Base-by-base conservation (phyloP, 2,113 vertebrate genomes). In the Proterorhinus semilunaris region DNA sequence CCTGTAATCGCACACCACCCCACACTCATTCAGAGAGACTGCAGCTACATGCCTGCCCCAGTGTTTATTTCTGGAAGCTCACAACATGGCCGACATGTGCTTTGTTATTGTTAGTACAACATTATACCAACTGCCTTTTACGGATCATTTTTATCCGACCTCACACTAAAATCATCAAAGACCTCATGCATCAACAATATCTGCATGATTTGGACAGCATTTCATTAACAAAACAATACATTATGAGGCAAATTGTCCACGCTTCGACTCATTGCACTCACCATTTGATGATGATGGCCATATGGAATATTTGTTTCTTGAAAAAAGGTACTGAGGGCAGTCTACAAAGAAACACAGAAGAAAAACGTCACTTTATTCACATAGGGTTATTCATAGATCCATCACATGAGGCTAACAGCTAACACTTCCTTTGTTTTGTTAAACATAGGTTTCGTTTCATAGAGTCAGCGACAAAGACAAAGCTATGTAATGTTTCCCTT, bases 271-370 rank as follows among this genome's bases (percentile, higher is more conserved):
- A 45, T 48, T 16, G 89, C 94, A 94, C 97, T 98, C 93, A 99
- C 97, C 97, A 98, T 98, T 93, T 99, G 97, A 94, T 98, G 96
- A 90, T 94, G 95, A 93, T 98, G 96, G 86, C 94, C 95, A 87
- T 97, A 97, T 78, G 96, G 96, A 85, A 97, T 96, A 91, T 95
- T 98, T 80, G 97, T 95, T 93, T 99, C 97, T 94, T 98, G 97
- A 88, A 99, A 99, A 92, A 99, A 99, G 90, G 94, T 96, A 95
- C 97, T 99, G 88, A 99, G 95, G 65, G 97, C 97, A 67, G 96
- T 96, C 96, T 98, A 89, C 4, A 81, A 89, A 36, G 77, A 51
- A 62, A 83, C 53, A 87, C 12, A 81, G 48, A 81, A 27, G 13
- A 55, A 47, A 65, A 59, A 53, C 50, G 48, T 47, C 8, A 65